Base-by-base conservation (phyloP, 2,113 vertebrate species). In the Sterrhoptilus dennistouni region DNA sequence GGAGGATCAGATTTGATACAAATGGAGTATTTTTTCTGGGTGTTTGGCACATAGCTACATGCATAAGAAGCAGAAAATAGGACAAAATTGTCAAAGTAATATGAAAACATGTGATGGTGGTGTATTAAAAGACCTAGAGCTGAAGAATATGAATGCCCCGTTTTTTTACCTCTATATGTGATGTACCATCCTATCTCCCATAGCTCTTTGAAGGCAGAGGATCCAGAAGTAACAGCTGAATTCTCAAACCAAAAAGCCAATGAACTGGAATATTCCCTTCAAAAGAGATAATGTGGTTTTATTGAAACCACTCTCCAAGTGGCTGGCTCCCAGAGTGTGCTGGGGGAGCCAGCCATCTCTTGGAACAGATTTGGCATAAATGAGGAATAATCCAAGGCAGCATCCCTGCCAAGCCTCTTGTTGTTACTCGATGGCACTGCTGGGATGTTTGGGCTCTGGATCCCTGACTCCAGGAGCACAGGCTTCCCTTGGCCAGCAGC, bases 171-270 rank as follows among this genome's bases (percentile, higher is more conserved):
- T 83, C 64, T 69, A 9, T 31, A 35, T 5, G 2, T 79, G 65
- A 79, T 84, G 44, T 35, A 81, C 16, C 71, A 89, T 69, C 25
- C 74, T 60, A 57, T 82, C 45, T 87, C 50, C 63, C 17, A 74
- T 10, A 52, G 84, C 72, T 90, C 79, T 92, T 54, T 87, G 72
- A 83, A 90, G 44, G 52, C 76, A 90, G 52, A 90, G 72, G 77
- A 93, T 84, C 88, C 83, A 95, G 96, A 94, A 96, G 68, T 78
- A 90, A 89, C 95, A 97, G 90, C 76, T 96, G 96, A 96, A 84
- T 95, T 92, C 76, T 89, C 56, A 89, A 90, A 96, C 89, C 72
- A 69, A 94, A 96, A 92, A 84, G 60, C 56, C 96, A 94, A 65
- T 33, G 64, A 89, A 29, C 65, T 96, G 88, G 83, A 96, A 96